Evolutionary conservation across 1,140 invertebrate species (phyloP).

Genomic region (Diabrotica virgifera): DNA sequence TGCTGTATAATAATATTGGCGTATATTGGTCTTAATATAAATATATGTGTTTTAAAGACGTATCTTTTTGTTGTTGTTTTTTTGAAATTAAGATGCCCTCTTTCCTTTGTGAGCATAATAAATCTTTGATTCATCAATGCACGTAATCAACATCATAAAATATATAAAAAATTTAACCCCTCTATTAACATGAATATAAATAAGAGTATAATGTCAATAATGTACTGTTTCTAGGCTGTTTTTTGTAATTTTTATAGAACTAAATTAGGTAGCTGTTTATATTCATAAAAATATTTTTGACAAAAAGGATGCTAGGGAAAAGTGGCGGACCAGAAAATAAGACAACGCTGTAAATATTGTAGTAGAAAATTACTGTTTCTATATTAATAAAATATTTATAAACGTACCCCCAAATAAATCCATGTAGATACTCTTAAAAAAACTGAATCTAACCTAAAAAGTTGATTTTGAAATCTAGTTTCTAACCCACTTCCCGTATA

Average conservation of each 20-base stretch:
- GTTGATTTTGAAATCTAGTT: too few species aligned
- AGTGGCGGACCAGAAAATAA: too few species aligned
- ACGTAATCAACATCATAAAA: constrained; percentile 3
- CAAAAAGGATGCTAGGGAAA: too few species aligned
- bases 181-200: constrained; percentile 17
- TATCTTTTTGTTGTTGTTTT: too few species aligned
- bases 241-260: neutral
- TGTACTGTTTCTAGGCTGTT: constrained; percentile 4
- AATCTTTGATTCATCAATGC: constrained; percentile 15
- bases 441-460: too few species aligned
- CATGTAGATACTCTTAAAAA: too few species aligned
- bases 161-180: constrained; percentile 6
- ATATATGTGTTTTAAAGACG: neutral
- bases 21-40: neutral
- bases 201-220: constrained; percentile 5
- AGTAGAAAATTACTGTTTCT: too few species aligned
- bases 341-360: too few species aligned
- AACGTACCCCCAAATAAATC: too few species aligned
- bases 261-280: constrained; percentile 14
- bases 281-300: constrained; percentile 7
- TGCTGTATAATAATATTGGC: constrained; percentile 10
- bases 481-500: too few species aligned
- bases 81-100: neutral
- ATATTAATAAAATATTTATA: too few species aligned
- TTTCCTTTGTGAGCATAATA: constrained; percentile 11